These are phyloP conservation scores for Alectoris magna DNA, from an alignment of 2,797 vertebrate genomes.

Conservation along the genomic window DNA sequence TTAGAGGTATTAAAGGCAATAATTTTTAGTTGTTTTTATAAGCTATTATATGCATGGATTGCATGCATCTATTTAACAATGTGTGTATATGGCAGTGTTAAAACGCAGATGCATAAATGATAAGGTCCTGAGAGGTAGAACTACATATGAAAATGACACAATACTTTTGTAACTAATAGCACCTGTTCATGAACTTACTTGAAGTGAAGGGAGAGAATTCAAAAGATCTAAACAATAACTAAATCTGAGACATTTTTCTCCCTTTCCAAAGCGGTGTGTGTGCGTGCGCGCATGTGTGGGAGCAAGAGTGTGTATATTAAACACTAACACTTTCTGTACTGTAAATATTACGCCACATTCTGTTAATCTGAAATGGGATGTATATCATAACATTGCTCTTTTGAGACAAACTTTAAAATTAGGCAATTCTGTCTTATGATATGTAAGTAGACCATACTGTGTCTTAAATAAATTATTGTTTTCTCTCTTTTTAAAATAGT, in stretches of 20 bases:
- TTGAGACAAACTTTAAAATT: slow-evolving; percentile 76
- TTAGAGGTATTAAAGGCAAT: slow-evolving; percentile 70
- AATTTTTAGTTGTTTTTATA: slow-evolving; percentile 66
- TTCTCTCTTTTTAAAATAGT: slow-evolving; percentile 77
- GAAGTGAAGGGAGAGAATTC: slow-evolving; percentile 56
- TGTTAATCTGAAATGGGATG: slow-evolving; percentile 79
- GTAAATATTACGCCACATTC: slow-evolving; percentile 73
- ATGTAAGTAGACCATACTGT: slow-evolving; percentile 80
- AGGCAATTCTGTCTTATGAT: slow-evolving; percentile 79
- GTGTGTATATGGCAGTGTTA: slow-evolving; percentile 54
- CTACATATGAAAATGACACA: slow-evolving; percentile 21
- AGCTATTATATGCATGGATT: slow-evolving; percentile 66
- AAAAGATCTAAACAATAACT: slow-evolving; percentile 15
- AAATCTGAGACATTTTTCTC: slow-evolving; percentile 37
- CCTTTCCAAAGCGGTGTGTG: slow-evolving; percentile 24
- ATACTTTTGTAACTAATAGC: slow-evolving; percentile 69
- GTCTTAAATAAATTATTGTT: slow-evolving; percentile 80
- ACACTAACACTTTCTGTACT: slow-evolving; percentile 68
- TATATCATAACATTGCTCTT: slow-evolving; percentile 77
- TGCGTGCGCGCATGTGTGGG: slow-evolving; percentile 6
- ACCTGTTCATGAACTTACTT: slow-evolving; percentile 75
- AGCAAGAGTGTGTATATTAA: slow-evolving; percentile 56
- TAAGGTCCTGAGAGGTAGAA: slow-evolving; percentile 22
- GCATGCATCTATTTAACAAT: slow-evolving; percentile 72
- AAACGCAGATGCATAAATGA: not conserved